Conservation (phyloP, 2,113 vertebrate species). For the Thalassarche chlororhynchos region DNA sequence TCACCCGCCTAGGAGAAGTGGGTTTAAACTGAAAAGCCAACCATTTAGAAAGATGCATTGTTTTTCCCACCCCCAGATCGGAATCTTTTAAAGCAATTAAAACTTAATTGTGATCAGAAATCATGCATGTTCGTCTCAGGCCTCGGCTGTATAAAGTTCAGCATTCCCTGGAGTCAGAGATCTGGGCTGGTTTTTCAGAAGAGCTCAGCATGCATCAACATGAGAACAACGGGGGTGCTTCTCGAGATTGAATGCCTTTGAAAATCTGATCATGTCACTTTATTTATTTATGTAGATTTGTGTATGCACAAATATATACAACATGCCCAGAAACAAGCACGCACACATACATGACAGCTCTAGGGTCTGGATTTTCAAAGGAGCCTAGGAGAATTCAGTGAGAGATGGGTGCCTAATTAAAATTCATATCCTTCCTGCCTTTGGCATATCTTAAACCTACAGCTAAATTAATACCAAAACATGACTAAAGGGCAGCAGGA, state of each 20-base stretch:
- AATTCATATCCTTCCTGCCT: conserved; percentile 30
- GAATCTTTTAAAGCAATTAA: background rate
- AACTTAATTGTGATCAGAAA: background rate
- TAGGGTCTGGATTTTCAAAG: conserved; percentile 24
- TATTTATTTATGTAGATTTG: conserved; percentile 64
- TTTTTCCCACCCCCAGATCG: background rate
- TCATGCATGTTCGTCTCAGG: background rate
- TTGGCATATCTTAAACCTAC: conserved; percentile 36
- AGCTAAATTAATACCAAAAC: conserved; percentile 50
- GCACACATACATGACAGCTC: conserved; percentile 11
- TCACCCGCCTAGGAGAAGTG: background rate
- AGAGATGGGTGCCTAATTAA: conserved; percentile 57
- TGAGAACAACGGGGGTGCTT: background rate
- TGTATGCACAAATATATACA: conserved; percentile 6
- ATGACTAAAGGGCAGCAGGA: conserved; percentile 30
- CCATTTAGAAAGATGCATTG: background rate
- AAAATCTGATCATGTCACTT: conserved; percentile 40
- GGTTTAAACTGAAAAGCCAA: background rate
- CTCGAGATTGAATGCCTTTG: background rate
- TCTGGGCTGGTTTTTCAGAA: conserved; percentile 6
- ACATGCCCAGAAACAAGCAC: background rate
- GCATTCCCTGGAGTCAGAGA: background rate
- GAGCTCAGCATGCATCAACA: background rate
- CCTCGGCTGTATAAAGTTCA: background rate
- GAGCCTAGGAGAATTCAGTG: background rate